Evolutionary conservation across 2,113 vertebrate species (phyloP).

Genomic region (Stigmatopora nigra): DNA sequence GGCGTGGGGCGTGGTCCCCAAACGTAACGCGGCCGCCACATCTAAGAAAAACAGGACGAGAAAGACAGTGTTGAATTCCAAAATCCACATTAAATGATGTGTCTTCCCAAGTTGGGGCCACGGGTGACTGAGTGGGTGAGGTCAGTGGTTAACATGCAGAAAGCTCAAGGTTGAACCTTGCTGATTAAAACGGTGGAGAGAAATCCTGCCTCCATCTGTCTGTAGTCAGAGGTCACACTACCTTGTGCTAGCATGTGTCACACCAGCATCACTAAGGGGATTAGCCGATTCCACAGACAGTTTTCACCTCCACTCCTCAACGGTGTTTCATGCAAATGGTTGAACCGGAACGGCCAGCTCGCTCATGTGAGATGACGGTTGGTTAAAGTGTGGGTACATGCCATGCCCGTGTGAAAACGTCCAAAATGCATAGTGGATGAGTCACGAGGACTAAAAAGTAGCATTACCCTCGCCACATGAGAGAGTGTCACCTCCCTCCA

Average conservation of each 20-base stretch:
- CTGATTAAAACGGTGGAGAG: conserved; percentile 53
- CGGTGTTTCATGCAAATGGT: conserved; percentile 28
- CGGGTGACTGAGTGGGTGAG: conserved; percentile 35
- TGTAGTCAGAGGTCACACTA: conserved; percentile 45
- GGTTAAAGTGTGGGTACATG: conserved; percentile 46
- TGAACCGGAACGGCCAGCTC: conserved; percentile 14
- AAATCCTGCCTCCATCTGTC: conserved; percentile 60
- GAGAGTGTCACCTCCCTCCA: conserved; percentile 69
- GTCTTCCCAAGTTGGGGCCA: conserved; percentile 23
- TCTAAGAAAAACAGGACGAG: conserved; percentile 44
- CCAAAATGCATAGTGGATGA: conserved; percentile 35
- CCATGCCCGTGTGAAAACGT: conserved; percentile 38
- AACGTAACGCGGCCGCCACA: conserved; percentile 55
- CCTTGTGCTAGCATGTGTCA: conserved; percentile 42
- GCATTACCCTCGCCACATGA: conserved; percentile 63
- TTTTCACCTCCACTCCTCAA: conserved; percentile 17
- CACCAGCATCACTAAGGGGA: conserved; percentile 50
- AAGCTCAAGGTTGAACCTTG: conserved; percentile 52
- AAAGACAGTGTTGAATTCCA: conserved; percentile 26
- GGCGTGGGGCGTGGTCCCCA: conserved; percentile 59
- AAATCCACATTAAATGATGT: conserved; percentile 16
- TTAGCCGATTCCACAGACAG: conserved; percentile 44
- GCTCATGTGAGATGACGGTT: conserved; percentile 37
- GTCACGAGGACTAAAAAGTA: conserved; percentile 26
- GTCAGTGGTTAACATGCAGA: conserved; percentile 47